These are phyloP conservation scores for Eudasyphora cyanicolor DNA, from an alignment of 2,888 invertebrate species.

Conservation along the genomic window DNA sequence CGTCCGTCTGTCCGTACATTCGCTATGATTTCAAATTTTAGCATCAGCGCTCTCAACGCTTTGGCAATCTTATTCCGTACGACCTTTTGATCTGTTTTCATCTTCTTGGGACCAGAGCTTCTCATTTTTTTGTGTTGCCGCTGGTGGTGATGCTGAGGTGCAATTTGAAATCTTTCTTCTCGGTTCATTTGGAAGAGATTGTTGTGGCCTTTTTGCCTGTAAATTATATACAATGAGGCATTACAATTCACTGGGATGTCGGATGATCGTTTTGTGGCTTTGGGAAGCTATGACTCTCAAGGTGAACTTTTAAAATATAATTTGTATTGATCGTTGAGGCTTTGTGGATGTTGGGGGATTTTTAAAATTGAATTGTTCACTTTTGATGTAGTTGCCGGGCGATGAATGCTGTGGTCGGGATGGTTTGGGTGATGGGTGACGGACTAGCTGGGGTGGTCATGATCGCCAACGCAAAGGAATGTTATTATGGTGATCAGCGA, in stretches of 20 bases:
- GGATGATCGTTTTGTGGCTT: conserved; percentile 25
- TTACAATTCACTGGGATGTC: conserved; percentile 21
- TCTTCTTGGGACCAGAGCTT: conserved; percentile 59
- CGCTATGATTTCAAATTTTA: conserved; percentile 1
- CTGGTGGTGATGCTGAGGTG: background rate
- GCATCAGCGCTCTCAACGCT: background rate
- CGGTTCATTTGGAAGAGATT: background rate
- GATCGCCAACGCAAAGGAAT: conserved; percentile 26
- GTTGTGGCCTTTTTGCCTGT: conserved; percentile 45
- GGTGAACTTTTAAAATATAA: conserved; percentile 61
- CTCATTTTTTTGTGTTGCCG: conserved; percentile 67
- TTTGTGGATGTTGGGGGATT: background rate
- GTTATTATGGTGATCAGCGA: background rate
- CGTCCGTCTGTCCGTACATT: no score
- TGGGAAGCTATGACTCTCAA: conserved; percentile 45
- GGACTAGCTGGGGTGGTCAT: conserved; percentile 29
- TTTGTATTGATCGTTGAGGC: conserved; percentile 43
- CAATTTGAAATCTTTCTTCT: conserved; percentile 47
- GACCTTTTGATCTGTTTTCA: conserved; percentile 75
- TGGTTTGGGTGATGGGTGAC: conserved; percentile 47
- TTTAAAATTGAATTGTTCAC: conserved; percentile 61
- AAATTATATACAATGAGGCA: conserved; percentile 21
- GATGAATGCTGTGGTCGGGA: conserved; percentile 32
- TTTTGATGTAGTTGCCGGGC: conserved; percentile 16
- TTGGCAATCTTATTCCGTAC: conserved; percentile 55